phyloP scores from a whole-genome alignment of 2,797 vertebrate genomes.

The Emys orbicularis region DNA sequence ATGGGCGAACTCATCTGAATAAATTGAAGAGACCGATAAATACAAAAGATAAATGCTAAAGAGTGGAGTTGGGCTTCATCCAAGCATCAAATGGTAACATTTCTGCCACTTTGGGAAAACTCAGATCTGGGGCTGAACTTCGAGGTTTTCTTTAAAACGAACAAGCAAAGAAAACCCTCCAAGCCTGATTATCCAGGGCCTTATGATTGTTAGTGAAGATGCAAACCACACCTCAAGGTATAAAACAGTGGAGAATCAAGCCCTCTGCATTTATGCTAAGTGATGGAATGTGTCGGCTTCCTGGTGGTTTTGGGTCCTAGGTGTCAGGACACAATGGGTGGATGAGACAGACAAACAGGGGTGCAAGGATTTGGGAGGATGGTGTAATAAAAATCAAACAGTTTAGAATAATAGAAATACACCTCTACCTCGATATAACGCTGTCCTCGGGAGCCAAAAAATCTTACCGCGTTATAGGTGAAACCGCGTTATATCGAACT shows the following conservation, averaged over 20 bases:
- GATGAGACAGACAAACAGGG: neutral
- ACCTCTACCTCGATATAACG: too few species aligned
- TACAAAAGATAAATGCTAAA: neutral
- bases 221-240: neutral
- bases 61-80: neutral
- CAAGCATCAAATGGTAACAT: neutral
- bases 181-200: neutral
- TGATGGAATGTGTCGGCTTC: neutral
- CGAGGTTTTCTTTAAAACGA: neutral
- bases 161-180: too few species aligned
- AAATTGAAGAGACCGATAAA: neutral
- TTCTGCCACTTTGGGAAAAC: neutral
- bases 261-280: neutral
- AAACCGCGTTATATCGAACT: too few species aligned
- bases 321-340: fast-evolving
- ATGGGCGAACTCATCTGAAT: neutral
- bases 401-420: too few species aligned
- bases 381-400: neutral
- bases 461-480: too few species aligned
- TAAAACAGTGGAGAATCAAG: neutral
- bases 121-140: neutral
- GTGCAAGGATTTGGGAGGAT: neutral
- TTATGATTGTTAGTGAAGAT: neutral
- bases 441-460: too few species aligned
- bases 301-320: neutral